Evolutionary conservation across 2,113 vertebrate species (phyloP).

Genomic region (Phalacrocorax brasilianus): DNA sequence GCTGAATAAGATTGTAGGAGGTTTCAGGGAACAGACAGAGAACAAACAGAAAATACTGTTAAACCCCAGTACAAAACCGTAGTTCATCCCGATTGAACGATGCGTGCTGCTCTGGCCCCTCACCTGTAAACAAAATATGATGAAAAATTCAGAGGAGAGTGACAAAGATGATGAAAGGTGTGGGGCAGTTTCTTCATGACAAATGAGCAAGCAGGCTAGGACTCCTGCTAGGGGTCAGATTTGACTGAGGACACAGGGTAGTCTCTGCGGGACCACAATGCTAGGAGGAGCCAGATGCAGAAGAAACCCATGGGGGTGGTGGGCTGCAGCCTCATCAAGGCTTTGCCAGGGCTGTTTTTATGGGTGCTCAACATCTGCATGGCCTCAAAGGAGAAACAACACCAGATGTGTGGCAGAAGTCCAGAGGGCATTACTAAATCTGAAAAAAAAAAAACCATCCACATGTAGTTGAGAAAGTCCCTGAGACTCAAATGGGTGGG

Average conservation of each 20-base stretch:
- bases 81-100: neutral
- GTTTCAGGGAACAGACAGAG: neutral
- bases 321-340: neutral
- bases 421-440: neutral
- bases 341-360: neutral
- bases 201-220: neutral
- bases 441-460: neutral
- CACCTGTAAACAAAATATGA: neutral
- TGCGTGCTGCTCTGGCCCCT: accelerated
- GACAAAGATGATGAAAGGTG: neutral
- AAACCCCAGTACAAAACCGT: neutral
- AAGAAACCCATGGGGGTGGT: neutral
- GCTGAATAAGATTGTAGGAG: neutral
- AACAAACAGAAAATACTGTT: neutral
- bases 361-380: neutral
- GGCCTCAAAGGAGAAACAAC: neutral
- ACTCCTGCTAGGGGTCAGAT: neutral
- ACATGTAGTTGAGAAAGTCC: neutral
- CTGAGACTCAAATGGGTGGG: neutral
- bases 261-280: neutral
- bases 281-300: neutral
- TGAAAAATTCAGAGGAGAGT: neutral
- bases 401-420: neutral
- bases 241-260: neutral
- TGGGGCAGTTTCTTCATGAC: neutral